Evolutionary conservation across 2,797 vertebrate genomes (phyloP), one percentile per base, ranked within the genome.

Genomic region (Zonotrichia albicollis): DNA sequence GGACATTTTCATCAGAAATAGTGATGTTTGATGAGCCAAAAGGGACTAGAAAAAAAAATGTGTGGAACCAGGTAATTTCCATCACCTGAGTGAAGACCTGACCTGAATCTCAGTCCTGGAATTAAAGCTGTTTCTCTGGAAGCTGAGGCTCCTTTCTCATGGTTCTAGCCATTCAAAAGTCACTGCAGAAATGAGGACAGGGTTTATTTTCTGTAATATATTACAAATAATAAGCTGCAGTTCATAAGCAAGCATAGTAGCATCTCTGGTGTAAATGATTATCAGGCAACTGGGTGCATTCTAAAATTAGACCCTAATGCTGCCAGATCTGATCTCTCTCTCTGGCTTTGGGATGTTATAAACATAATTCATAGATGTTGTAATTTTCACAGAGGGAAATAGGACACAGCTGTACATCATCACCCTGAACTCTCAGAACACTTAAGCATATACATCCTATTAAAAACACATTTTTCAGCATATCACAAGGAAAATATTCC

Each of bases 381-480:
- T 58, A 84, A 83, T 93, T 93, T 94, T 80, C 72, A 84, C 72
- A 66, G 84, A 85, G 61, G 66, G 61, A 94, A 92, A 86, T 54
- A 75, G 16, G 73, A 84, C 4, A 15, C 30, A 95, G 90, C 91
- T 71, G 73, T 74, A 60, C 45, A 36, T 95, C 72, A 73, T 90
- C 61, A 80, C 16, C 80, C 48, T 86, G 88, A 94, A 78, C 42
- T 78, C 76, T 81, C 51, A 68, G 84, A 88, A 95, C 40, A 57
- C 64, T 53, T 72, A 92, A 76, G n/a, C 65, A 67, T 32, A 76
- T 48, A 90, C 20, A 58, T 78, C 70, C 46, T 54, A 90, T 92
- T 91, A 92, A 94, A 95, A 93, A 75, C 74, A 92, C 60, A 96
- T 48, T 94, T 95, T 94, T 91, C 87, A 81, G 27, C 12, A 30